Evolutionary conservation across 2,797 vertebrate species (phyloP).

Genomic region (Poecilia velifera): DNA sequence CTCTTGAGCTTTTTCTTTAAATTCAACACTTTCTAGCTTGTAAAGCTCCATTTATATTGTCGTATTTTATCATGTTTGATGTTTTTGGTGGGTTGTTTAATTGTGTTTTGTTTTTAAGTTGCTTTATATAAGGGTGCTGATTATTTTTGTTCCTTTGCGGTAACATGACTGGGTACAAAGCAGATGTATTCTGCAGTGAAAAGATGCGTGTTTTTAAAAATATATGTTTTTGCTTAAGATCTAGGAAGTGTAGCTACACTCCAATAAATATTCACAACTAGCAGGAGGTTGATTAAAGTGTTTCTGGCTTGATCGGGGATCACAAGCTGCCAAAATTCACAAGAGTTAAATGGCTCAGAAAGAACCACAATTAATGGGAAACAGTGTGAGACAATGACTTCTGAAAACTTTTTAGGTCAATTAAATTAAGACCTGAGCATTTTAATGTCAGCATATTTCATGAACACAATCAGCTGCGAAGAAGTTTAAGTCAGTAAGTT

Average conservation of each 20-base stretch:
- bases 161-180: neutral
- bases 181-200: neutral
- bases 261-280: neutral
- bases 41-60: neutral
- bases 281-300: neutral
- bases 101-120: neutral
- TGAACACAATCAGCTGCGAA: neutral
- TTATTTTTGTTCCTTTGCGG: neutral
- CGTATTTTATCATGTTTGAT: neutral
- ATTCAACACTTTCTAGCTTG: neutral
- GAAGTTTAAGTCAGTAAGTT: neutral
- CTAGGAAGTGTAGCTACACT: neutral
- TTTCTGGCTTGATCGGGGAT: neutral
- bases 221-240: neutral
- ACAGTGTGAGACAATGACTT: neutral
- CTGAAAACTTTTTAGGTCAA: neutral
- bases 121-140: neutral
- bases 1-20: neutral
- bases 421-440: neutral
- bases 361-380: neutral
- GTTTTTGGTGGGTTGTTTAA: neutral
- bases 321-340: neutral
- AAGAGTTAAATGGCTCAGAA: neutral
- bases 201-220: neutral
- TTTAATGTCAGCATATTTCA: neutral